These are phyloP conservation scores for Tigriopus japonicus DNA, from an alignment of 1,140 invertebrate species.

Conservation along the genomic window DNA sequence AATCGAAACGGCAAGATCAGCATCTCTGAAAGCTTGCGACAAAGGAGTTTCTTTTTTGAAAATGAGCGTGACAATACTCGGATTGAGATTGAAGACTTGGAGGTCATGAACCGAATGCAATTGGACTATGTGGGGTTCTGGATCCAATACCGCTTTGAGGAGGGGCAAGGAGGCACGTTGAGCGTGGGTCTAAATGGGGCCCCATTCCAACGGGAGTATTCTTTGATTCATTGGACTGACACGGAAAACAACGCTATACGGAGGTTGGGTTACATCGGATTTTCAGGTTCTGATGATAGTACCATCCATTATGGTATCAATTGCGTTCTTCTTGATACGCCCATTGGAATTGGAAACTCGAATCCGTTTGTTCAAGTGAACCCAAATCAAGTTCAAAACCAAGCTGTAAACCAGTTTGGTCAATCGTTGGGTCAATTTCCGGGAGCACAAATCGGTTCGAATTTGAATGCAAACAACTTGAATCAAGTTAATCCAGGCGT, in stretches of 20 bases:
- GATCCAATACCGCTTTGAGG: slow-evolving; percentile 6
- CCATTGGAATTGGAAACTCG: background rate
- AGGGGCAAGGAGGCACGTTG: slow-evolving; percentile 5
- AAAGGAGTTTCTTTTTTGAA: slow-evolving; percentile 10
- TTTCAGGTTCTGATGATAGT: background rate
- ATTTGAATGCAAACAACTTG: too few relatives aligned
- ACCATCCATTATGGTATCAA: background rate
- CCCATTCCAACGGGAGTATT: background rate
- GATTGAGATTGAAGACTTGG: background rate
- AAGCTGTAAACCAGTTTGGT: too few relatives aligned
- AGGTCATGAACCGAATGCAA: slow-evolving; percentile 6
- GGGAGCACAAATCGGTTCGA: too few relatives aligned
- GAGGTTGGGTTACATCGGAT: background rate
- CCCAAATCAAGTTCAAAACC: background rate
- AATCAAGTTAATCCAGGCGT: too few relatives aligned
- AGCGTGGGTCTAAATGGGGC: slow-evolving; percentile 5
- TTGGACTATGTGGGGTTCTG: slow-evolving; percentile 10
- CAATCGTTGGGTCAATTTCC: too few relatives aligned
- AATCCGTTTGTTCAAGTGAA: background rate
- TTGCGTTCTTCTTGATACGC: background rate
- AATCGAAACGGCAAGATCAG: slow-evolving; percentile 3
- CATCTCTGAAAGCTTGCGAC: background rate
- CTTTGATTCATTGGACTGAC: slow-evolving; percentile 3
- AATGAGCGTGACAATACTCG: background rate
- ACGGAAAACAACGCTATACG: background rate